These are phyloP conservation scores for Mycteria americana DNA, from an alignment of 2,797 vertebrate species.

Conservation along the genomic window DNA sequence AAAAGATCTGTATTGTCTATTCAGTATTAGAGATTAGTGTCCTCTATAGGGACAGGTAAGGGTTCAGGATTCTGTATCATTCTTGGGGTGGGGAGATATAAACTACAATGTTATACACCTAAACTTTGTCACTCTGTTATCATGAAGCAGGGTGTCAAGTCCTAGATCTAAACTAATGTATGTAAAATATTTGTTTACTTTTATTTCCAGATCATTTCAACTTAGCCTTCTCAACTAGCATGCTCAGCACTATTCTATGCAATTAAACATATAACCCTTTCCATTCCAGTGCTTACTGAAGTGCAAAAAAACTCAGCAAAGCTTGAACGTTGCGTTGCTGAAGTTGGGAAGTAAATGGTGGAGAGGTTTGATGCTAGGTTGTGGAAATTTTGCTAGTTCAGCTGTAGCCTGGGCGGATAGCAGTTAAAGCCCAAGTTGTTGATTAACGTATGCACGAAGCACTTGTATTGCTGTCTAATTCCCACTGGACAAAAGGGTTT, in stretches of 20 bases:
- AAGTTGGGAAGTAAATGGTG: neutral
- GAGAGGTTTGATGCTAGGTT: neutral
- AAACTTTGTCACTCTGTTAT: neutral
- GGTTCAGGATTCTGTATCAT: neutral
- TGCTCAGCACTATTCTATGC: neutral
- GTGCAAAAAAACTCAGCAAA: neutral
- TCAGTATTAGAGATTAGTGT: neutral
- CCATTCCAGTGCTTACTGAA: neutral
- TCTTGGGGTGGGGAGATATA: neutral
- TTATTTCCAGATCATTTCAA: neutral
- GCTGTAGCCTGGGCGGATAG: neutral
- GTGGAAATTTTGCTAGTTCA: neutral
- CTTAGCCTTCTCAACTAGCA: neutral
- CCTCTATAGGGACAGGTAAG: neutral
- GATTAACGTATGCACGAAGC: neutral
- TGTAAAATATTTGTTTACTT: neutral
- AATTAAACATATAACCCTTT: neutral
- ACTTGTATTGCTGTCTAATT: neutral
- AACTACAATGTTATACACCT: neutral
- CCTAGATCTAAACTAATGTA: neutral
- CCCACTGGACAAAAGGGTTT: neutral
- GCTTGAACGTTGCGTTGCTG: neutral
- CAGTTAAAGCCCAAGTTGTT: neutral
- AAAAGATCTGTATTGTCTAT: neutral
- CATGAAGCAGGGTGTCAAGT: neutral